Percentiles rank a stretch among this genome's conserved stretches.
Evolutionary conservation across 2,797 vertebrate species (phyloP).

Genomic region (Clarias fuscus): DNA sequence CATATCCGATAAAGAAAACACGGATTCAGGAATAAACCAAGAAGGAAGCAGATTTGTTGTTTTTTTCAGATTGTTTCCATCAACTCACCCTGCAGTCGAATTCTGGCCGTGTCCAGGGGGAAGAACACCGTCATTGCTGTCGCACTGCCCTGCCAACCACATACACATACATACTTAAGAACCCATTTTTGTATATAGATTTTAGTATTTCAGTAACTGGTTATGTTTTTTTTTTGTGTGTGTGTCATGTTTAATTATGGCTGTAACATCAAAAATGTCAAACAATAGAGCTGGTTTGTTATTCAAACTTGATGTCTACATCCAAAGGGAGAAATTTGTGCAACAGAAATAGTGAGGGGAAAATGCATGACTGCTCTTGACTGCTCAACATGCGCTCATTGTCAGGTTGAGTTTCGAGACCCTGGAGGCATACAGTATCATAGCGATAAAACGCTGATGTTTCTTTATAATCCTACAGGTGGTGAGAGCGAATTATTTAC

Average conservation of each 20-base stretch:
- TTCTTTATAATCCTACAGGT: no score
- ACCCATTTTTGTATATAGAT: not conserved
- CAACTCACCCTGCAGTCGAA: slow-evolving; percentile 79
- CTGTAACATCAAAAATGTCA: not conserved
- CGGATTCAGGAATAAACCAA: not conserved
- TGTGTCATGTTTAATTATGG: not conserved
- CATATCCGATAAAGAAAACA: not conserved
- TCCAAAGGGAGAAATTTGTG: not conserved
- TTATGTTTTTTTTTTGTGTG: not conserved
- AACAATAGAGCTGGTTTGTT: not conserved
- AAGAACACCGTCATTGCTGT: slow-evolving; percentile 81
- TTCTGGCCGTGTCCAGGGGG: slow-evolving; percentile 81
- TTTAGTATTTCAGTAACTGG: not conserved
- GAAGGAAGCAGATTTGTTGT: not conserved
- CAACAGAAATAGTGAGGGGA: not conserved
- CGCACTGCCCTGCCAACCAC: slow-evolving; percentile 72
- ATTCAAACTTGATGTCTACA: not conserved
- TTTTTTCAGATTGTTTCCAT: not conserved
- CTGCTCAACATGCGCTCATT: no score
- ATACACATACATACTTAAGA: not conserved
- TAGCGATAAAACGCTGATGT: no score
- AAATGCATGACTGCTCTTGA: not conserved
- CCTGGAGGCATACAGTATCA: no score
- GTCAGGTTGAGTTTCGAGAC: no score
- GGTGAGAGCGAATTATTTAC: no score